Evolutionary conservation across 1,140 invertebrate species (phyloP).

Genomic region (Choristoneura fumiferana): DNA sequence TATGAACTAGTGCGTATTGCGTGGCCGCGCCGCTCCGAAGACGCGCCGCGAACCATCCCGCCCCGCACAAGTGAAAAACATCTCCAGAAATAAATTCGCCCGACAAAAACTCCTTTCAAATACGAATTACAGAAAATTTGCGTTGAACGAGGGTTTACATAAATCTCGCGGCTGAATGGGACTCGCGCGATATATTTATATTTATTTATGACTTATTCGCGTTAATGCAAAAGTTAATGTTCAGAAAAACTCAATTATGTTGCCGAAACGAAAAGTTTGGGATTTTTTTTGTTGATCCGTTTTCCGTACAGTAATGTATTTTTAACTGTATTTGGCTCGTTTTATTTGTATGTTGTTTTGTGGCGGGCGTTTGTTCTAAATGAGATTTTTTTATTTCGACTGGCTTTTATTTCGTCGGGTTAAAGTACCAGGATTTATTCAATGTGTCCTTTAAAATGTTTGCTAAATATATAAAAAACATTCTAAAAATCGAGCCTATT

Average conservation of each 20-base stretch:
- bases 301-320: conserved; percentile 1
- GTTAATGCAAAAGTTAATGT: conserved; percentile 16
- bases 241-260: conserved; percentile 13
- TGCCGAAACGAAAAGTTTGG: background rate
- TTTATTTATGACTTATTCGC: conserved; percentile 7
- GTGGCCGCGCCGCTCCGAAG: background rate
- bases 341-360: background rate
- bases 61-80: background rate
- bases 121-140: conserved; percentile 3
- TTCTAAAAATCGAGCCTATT: too few relatives aligned
- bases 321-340: background rate
- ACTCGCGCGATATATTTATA: background rate
- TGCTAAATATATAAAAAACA: too few relatives aligned
- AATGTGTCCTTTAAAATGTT: too few relatives aligned
- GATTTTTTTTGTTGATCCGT: conserved; percentile 1
- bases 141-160: background rate
- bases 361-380: background rate
- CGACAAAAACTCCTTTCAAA: background rate
- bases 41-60: background rate
- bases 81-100: background rate
- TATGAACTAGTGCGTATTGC: too few relatives aligned
- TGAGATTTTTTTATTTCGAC: background rate
- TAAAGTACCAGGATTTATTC: too few relatives aligned
- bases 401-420: too few relatives aligned
- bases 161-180: conserved; percentile 2